Conservation (phyloP, 2,113 vertebrate species). For the Todiramphus chloris region DNA sequence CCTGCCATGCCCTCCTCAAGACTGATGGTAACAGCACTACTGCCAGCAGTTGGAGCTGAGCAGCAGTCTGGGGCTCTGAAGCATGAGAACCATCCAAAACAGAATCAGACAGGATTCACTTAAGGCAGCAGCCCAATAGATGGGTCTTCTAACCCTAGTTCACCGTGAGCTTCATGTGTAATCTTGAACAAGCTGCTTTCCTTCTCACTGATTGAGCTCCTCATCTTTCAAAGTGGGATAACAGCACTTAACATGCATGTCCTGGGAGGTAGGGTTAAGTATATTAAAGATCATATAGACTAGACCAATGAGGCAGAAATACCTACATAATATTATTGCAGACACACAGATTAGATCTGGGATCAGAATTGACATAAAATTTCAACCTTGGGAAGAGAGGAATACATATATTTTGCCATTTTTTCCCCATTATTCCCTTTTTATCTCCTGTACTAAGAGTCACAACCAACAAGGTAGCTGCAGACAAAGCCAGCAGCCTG, state of each 20-base stretch:
- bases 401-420: neutral
- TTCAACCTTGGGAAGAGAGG: neutral
- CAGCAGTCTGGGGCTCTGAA: neutral
- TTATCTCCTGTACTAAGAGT: neutral
- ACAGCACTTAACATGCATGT: rapidly evolving
- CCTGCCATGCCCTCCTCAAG: neutral
- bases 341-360: neutral
- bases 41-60: neutral
- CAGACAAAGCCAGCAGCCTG: slow-evolving; percentile 36
- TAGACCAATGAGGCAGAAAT: neutral
- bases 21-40: neutral
- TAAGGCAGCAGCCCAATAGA: neutral
- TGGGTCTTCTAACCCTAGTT: neutral
- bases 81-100: neutral
- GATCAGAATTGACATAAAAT: neutral
- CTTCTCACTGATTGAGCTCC: neutral
- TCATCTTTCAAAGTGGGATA: neutral
- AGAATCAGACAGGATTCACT: neutral
- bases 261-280: no score
- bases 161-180: neutral
- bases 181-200: neutral
- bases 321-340: neutral
- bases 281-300: neutral
- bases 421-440: neutral
- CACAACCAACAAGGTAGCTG: slow-evolving; percentile 40